phyloP scores from a whole-genome alignment of 2,888 invertebrate species.

The Trimorus sp. region DNA sequence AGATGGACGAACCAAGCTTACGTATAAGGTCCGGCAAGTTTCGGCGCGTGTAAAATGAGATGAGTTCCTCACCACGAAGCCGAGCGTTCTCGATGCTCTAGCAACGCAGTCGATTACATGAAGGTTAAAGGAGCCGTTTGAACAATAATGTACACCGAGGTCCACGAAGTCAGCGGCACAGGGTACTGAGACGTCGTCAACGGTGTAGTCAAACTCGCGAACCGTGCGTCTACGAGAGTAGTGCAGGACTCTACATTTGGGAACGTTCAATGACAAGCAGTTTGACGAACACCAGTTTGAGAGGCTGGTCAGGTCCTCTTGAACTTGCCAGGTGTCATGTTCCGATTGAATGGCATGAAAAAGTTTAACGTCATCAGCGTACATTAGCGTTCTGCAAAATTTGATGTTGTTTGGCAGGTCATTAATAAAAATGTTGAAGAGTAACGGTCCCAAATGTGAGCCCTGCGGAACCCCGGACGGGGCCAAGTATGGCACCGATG shows the following conservation, averaged over 20 bases:
- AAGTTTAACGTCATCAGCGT: no score
- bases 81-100: not conserved
- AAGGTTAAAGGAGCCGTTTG: not conserved
- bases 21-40: not conserved
- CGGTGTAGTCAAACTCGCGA: not conserved
- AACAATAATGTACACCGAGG: not conserved
- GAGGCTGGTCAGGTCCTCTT: no score
- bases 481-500: not conserved
- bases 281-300: no score
- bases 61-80: not conserved
- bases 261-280: not conserved
- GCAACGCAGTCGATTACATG: not conserved
- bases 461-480: constrained; percentile 26
- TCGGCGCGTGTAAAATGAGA: not conserved
- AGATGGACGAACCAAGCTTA: not conserved
- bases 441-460: not conserved
- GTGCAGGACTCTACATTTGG: not conserved
- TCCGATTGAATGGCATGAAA: not conserved
- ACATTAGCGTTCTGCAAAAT: not conserved
- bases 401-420: not conserved
- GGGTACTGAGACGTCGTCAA: not conserved
- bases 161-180: not conserved
- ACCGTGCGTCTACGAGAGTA: not conserved
- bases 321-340: no score
- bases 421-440: constrained; percentile 3